A percentile compares a stretch with the other conserved stretches of the same genome.
phyloP scores from a whole-genome alignment of 2,113 vertebrate species.

The Progne subis region DNA sequence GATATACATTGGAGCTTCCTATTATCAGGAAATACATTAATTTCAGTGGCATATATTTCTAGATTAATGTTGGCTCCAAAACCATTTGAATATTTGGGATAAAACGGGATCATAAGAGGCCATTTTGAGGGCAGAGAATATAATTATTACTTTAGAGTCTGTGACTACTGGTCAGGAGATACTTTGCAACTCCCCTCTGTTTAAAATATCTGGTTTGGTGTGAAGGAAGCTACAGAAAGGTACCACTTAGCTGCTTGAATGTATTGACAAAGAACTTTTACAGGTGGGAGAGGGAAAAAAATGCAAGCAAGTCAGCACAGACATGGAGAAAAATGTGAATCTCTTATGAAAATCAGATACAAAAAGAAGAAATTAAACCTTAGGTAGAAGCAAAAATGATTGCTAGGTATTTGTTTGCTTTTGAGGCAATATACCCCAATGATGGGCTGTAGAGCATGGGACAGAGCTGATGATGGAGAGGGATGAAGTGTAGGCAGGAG shows the following conservation, averaged over 20 bases:
- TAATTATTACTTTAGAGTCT: neutral
- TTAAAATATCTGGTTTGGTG: neutral
- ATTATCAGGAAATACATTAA: neutral
- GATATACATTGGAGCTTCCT: neutral
- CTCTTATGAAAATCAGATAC: neutral
- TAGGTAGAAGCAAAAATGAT: neutral
- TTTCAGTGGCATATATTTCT: slow-evolving; percentile 3
- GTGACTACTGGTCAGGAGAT: neutral
- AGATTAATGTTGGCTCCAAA: neutral
- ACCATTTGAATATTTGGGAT: slow-evolving; percentile 11
- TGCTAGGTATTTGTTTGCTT: neutral
- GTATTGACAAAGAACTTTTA: neutral
- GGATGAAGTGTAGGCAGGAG: neutral
- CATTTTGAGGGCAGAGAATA: neutral
- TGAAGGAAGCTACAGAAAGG: neutral
- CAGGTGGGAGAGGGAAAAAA: neutral
- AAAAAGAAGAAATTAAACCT: neutral
- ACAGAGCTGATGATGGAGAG: neutral
- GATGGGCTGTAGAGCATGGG: neutral
- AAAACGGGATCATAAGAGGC: neutral
- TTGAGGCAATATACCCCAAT: neutral
- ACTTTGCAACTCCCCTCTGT: neutral
- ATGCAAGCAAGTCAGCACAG: neutral
- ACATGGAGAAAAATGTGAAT: neutral
- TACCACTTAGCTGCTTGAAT: neutral